Percentiles rank a stretch among this genome's conserved stretches.
Conservation (phyloP, 2,797 vertebrate genomes). For the Takifugu rubripes region DNA sequence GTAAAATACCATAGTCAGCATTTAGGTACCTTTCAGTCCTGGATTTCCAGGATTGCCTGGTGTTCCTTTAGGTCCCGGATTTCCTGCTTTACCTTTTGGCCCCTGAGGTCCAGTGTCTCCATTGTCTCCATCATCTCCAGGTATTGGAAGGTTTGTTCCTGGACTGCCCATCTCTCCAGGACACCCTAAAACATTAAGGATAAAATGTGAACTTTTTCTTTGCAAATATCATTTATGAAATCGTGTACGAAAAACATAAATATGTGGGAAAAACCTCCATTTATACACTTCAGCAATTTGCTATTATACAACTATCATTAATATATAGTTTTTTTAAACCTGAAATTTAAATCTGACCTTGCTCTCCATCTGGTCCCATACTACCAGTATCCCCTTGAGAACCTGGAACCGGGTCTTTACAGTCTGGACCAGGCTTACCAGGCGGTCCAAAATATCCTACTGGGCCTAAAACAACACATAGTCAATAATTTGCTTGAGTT, state of each 20-base stretch:
- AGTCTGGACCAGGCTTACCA: conserved; percentile 58
- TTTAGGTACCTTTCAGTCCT: conserved; percentile 67
- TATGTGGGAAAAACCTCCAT: too few relatives aligned
- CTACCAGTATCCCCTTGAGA: conserved; percentile 55
- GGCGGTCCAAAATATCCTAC: conserved; percentile 53
- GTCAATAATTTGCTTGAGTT: neutral
- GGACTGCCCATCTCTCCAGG: conserved; percentile 56
- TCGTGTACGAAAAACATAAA: too few relatives aligned
- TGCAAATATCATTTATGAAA: neutral
- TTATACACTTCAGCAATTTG: too few relatives aligned
- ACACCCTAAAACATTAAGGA: conserved; percentile 49
- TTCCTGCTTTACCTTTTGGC: conserved; percentile 50
- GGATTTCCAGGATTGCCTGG: conserved; percentile 50
- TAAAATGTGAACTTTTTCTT: neutral
- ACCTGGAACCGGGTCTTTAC: conserved; percentile 51
- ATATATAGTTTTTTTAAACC: neutral
- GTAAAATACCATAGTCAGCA: neutral
- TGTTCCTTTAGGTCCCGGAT: conserved; percentile 48
- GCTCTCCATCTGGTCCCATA: conserved; percentile 64
- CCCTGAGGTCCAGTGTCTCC: conserved; percentile 60
- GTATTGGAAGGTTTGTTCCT: conserved; percentile 47
- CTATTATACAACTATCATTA: neutral
- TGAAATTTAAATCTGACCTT: conserved; percentile 35
- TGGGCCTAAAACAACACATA: conserved; percentile 50
- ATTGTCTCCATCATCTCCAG: conserved; percentile 65